phyloP scores from a whole-genome alignment of 2,797 vertebrate genomes.

The Micromesistius poutassou region DNA sequence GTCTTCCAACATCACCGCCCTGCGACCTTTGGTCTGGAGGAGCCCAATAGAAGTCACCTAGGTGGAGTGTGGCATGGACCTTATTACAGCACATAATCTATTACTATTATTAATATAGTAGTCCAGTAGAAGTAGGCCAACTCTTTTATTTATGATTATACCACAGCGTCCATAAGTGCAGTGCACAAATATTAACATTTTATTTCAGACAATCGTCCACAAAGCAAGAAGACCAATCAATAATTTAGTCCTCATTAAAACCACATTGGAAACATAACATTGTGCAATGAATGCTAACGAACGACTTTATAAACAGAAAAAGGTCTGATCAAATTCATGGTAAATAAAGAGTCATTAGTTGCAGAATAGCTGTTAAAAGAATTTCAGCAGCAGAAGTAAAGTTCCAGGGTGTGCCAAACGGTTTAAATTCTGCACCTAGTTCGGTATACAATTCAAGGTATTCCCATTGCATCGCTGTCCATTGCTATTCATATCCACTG shows the following conservation, averaged over 20 bases:
- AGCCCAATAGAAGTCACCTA: too few relatives aligned
- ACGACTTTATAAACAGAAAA: not conserved
- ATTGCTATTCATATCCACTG: not conserved
- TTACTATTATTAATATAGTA: not conserved
- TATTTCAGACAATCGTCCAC: not conserved
- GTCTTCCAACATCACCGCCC: too few relatives aligned
- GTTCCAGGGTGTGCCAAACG: not conserved
- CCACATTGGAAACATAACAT: not conserved
- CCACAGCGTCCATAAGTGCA: not conserved
- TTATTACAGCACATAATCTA: not conserved
- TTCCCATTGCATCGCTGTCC: not conserved
- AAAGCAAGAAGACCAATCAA: not conserved
- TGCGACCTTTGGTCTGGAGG: too few relatives aligned
- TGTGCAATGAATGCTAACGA: not conserved
- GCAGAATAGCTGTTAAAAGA: not conserved
- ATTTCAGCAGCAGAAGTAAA: not conserved
- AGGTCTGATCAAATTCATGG: not conserved
- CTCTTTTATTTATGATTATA: not conserved
- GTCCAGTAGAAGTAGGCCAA: not conserved
- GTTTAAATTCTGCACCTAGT: not conserved
- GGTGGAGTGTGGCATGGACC: too few relatives aligned
- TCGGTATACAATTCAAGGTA: not conserved
- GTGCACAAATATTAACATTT: not conserved
- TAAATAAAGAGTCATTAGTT: not conserved
- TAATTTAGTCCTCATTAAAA: not conserved